Percentiles rank a stretch among this genome's conserved stretches.
phyloP scores from a whole-genome alignment of 2,797 vertebrate species.

The Rallus crepitans region DNA sequence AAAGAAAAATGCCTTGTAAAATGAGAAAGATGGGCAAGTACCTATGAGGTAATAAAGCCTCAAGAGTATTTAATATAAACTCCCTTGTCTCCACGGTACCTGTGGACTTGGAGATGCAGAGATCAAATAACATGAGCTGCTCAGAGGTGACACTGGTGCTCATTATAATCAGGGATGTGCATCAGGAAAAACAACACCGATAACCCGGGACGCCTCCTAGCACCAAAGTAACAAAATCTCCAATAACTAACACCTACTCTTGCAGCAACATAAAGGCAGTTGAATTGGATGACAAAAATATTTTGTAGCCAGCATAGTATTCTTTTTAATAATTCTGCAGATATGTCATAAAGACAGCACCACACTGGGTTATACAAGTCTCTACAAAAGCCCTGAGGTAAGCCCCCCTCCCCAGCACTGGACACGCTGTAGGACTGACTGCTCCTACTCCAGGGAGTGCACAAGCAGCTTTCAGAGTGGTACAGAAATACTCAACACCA shows the following conservation, averaged over 20 bases:
- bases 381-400: background rate
- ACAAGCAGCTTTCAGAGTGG: background rate
- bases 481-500: too few species aligned
- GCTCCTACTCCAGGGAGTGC: background rate
- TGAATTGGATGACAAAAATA: background rate
- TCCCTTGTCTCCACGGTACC: slow-evolving; percentile 52
- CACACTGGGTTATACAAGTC: background rate
- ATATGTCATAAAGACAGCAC: background rate
- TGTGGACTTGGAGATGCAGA: slow-evolving; percentile 63
- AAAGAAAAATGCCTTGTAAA: background rate
- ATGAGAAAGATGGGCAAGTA: background rate
- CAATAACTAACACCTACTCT: background rate
- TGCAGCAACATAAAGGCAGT: background rate
- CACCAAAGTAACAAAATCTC: background rate
- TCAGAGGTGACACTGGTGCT: slow-evolving; percentile 79
- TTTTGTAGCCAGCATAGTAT: background rate
- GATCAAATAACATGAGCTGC: slow-evolving; percentile 79
- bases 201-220: background rate
- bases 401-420: background rate
- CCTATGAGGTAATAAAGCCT: background rate
- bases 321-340: slow-evolving; percentile 1
- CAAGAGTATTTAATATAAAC: slow-evolving; percentile 40
- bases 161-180: slow-evolving; percentile 76
- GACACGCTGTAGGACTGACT: background rate
- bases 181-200: background rate